These are phyloP conservation scores for Rhimphoctona megacephalus DNA, from an alignment of 2,888 invertebrate species.

Conservation along the genomic window DNA sequence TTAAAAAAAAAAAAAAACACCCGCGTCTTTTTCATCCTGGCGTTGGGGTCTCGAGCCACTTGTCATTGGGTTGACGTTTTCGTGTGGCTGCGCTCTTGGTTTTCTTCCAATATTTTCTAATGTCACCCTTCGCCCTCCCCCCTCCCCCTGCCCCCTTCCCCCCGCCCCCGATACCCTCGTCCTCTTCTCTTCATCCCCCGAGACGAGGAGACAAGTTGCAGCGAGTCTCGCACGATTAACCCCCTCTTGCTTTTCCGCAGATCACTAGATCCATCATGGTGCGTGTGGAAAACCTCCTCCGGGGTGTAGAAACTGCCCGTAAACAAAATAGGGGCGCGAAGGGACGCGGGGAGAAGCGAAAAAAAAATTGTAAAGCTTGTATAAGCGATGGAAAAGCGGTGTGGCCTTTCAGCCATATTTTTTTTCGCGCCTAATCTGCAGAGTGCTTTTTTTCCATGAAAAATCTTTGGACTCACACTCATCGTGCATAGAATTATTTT, in stretches of 20 bases:
- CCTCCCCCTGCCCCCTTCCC: background rate
- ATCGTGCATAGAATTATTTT: background rate
- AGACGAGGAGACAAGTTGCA: slow-evolving; percentile 42
- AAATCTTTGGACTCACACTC: background rate
- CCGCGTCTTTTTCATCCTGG: background rate
- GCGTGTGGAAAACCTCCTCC: slow-evolving; percentile 15
- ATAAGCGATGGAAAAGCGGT: slow-evolving; percentile 36
- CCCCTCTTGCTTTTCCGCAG: slow-evolving; percentile 25
- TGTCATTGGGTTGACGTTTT: slow-evolving; percentile 25
- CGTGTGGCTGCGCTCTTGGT: slow-evolving; percentile 4
- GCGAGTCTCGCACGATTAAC: slow-evolving; percentile 9
- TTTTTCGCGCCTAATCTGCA: slow-evolving; percentile 60
- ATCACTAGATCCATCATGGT: slow-evolving; percentile 65
- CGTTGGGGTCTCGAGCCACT: slow-evolving; percentile 19
- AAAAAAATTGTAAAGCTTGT: slow-evolving; percentile 23
- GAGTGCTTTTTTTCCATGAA: slow-evolving; percentile 56
- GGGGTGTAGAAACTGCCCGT: background rate
- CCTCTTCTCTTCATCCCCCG: background rate
- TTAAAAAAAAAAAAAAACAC: slow-evolving; percentile 7
- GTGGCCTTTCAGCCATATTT: slow-evolving; percentile 67
- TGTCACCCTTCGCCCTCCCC: background rate
- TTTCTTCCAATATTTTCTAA: slow-evolving; percentile 56
- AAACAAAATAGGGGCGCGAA: background rate
- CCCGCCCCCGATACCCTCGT: background rate
- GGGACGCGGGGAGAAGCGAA: background rate